These are phyloP conservation scores for Mesitornis unicolor DNA, from an alignment of 2,113 vertebrate species.

Conservation along the genomic window DNA sequence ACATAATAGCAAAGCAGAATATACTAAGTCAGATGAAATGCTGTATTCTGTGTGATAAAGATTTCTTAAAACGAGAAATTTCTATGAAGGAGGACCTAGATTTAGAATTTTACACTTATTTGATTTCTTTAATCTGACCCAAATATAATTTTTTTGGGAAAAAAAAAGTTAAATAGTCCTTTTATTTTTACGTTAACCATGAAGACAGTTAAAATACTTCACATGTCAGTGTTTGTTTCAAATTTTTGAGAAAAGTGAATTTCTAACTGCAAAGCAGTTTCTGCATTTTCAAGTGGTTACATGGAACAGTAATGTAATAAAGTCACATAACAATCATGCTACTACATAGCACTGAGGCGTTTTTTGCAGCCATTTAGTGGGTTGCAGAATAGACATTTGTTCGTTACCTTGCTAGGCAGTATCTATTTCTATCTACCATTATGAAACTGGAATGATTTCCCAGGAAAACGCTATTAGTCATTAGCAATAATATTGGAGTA, in stretches of 20 bases:
- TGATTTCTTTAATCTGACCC: background rate
- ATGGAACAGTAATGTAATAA: background rate
- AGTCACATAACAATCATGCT: background rate
- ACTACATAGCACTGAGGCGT: accelerated
- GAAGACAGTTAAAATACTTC: background rate
- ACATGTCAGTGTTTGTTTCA: background rate
- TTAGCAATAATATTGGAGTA: background rate
- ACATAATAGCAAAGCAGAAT: background rate
- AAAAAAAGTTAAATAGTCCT: background rate
- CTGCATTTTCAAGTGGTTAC: background rate
- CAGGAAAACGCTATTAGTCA: background rate
- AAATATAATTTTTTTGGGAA: background rate
- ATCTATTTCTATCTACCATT: background rate
- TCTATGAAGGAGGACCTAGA: background rate
- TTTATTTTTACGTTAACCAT: background rate
- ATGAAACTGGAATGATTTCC: background rate
- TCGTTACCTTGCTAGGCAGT: background rate
- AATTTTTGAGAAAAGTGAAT: background rate
- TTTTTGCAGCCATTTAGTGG: background rate
- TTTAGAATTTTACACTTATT: background rate
- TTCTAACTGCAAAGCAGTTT: background rate
- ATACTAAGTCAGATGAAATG: background rate
- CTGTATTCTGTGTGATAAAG: background rate
- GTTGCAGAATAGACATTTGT: background rate
- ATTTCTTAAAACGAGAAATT: background rate